These are phyloP conservation scores for Artibeus lituratus DNA, from an alignment of 2,797 vertebrate species.

Conservation along the genomic window DNA sequence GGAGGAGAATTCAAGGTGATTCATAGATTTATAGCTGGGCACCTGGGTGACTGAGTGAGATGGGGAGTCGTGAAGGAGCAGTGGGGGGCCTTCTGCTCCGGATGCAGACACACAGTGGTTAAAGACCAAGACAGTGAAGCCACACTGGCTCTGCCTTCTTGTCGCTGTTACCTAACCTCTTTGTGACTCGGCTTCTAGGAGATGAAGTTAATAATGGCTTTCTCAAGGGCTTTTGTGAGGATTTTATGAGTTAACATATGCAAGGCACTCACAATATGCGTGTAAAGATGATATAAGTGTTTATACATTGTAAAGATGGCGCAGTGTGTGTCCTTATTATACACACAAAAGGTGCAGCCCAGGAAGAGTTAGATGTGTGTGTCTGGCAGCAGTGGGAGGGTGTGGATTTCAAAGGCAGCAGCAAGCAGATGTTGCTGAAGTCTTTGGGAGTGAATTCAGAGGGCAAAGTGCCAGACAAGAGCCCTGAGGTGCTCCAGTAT, in stretches of 20 bases:
- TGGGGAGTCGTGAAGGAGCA: too few species aligned
- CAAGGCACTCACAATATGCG: neutral
- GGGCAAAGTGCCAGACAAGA: neutral
- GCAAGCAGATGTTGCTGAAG: neutral
- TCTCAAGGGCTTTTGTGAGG: neutral
- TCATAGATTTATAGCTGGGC: neutral
- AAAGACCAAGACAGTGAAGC: neutral
- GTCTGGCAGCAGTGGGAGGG: neutral
- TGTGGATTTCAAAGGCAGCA: neutral
- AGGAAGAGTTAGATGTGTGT: neutral
- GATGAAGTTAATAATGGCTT: neutral
- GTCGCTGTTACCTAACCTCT: neutral
- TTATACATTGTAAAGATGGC: neutral
- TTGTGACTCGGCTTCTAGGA: neutral
- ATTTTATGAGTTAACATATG: neutral
- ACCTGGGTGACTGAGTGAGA: neutral
- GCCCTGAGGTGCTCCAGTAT: neutral
- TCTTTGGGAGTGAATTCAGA: neutral
- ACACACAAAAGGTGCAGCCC: neutral
- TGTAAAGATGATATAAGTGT: neutral
- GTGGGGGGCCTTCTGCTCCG: neutral
- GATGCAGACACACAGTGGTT: neutral
- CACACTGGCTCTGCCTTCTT: neutral
- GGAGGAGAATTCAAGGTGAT: neutral
- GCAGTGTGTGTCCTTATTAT: neutral